phyloP scores from a whole-genome alignment of 1,140 invertebrate species.

The Calliphora vicina region DNA sequence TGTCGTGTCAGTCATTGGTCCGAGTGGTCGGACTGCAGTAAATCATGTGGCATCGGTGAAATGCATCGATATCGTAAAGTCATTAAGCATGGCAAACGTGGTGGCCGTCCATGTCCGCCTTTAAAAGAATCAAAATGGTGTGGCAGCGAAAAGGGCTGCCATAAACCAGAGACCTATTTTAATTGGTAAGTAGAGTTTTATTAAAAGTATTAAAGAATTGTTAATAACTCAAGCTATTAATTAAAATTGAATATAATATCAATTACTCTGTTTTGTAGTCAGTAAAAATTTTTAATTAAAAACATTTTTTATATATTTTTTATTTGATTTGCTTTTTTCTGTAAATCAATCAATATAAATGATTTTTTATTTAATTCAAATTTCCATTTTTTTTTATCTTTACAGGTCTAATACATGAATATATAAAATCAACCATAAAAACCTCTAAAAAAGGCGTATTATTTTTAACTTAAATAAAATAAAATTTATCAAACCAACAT shows the following conservation, averaged over 20 bases:
- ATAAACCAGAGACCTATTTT: conserved; percentile 63
- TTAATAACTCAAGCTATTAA: neutral
- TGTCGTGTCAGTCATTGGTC: conserved; percentile 89
- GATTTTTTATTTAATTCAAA: neutral
- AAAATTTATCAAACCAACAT: neutral
- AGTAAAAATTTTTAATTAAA: too few relatives aligned
- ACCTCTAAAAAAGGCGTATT: conserved; percentile 59
- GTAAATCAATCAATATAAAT: neutral
- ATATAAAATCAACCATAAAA: conserved; percentile 37
- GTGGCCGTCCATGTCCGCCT: conserved; percentile 80
- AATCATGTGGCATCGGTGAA: conserved; percentile 87
- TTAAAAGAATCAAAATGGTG: conserved; percentile 87
- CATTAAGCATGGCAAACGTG: conserved; percentile 75
- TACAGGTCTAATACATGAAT: conserved; percentile 61
- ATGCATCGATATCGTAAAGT: conserved; percentile 80
- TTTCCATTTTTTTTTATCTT: conserved; percentile 38
- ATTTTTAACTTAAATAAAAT: conserved; percentile 41
- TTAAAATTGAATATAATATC: neutral
- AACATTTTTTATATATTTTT: too few relatives aligned
- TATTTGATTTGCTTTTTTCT: too few relatives aligned
- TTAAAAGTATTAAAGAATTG: too few relatives aligned
- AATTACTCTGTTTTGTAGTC: too few relatives aligned
- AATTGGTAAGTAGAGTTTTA: conserved; percentile 54
- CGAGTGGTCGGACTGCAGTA: conserved; percentile 84
- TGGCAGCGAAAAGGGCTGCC: conserved; percentile 76